Evolutionary conservation across 2,888 invertebrate species (phyloP).

Genomic region (Kuschelorhynchus macadamiae): DNA sequence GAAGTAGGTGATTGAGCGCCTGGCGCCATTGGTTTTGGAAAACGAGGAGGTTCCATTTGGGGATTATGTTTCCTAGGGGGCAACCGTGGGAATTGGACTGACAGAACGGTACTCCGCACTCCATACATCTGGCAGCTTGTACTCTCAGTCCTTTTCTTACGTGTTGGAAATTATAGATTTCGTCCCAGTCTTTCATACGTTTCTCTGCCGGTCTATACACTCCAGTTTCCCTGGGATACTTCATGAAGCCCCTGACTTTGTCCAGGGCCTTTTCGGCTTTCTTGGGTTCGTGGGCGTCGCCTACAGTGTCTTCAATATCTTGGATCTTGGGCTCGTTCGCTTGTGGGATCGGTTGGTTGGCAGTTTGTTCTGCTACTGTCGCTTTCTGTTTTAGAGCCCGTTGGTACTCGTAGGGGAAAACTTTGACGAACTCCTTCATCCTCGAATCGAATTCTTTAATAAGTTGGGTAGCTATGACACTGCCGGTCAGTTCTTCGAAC

Average conservation of each 20-base stretch:
- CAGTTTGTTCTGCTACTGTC: conserved; percentile 32
- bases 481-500: conserved; percentile 89
- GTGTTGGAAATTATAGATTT: conserved; percentile 90
- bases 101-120: conserved; percentile 99
- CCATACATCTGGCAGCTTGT: conserved; percentile 98
- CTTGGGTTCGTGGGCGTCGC: conserved; percentile 85
- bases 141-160: conserved; percentile 90
- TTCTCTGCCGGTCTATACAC: conserved; percentile 89
- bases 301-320: conserved; percentile 92
- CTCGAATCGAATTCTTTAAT: conserved; percentile 83
- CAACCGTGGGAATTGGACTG: conserved; percentile 91
- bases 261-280: conserved; percentile 86
- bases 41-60: conserved; percentile 99
- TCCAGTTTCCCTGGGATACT: conserved; percentile 91
- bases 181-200: conserved; percentile 95
- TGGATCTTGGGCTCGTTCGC: conserved; percentile 66
- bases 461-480: conserved; percentile 82
- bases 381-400: conserved; percentile 81
- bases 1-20: conserved; percentile 91
- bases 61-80: conserved; percentile 98
- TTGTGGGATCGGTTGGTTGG: conserved; percentile 49
- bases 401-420: conserved; percentile 98
- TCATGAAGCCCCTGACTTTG: conserved; percentile 94
- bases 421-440: conserved; percentile 88
- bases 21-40: conserved; percentile 95